Conservation (phyloP, 2,113 vertebrate genomes). For the Microcebus lehilahytsara region DNA sequence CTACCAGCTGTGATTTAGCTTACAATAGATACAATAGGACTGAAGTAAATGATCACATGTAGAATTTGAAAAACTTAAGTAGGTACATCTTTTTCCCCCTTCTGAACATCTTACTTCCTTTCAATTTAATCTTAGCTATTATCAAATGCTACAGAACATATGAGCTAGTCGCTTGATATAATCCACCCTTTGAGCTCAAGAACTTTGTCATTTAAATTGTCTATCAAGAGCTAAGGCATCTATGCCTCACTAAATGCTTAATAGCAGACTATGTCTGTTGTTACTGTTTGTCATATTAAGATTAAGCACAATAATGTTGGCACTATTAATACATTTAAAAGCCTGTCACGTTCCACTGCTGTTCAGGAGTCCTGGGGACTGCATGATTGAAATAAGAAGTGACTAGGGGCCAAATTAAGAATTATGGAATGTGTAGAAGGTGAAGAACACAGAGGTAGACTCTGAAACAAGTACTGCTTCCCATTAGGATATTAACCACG, state of each 20-base stretch:
- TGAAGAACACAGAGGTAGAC: background rate
- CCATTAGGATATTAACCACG: background rate
- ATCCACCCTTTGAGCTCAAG: slow-evolving; percentile 44
- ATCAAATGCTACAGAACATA: slow-evolving; percentile 40
- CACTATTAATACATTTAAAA: slow-evolving; percentile 73
- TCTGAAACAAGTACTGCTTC: background rate
- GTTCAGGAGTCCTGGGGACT: slow-evolving; percentile 33
- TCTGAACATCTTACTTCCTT: slow-evolving; percentile 40
- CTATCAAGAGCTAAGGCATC: slow-evolving; percentile 43
- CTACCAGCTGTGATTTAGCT: background rate
- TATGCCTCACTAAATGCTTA: slow-evolving; percentile 58
- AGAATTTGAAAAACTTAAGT: slow-evolving; percentile 47
- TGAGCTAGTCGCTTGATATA: slow-evolving; percentile 64
- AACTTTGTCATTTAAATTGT: slow-evolving; percentile 59
- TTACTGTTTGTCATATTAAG: slow-evolving; percentile 65
- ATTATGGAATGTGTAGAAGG: background rate
- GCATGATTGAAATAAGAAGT: slow-evolving; percentile 47
- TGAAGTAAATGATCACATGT: slow-evolving; percentile 50
- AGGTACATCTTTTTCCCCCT: slow-evolving; percentile 6
- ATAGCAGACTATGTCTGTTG: slow-evolving; percentile 64
- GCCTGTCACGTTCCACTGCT: slow-evolving; percentile 52
- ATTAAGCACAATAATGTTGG: slow-evolving; percentile 70
- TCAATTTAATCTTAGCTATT: slow-evolving; percentile 53
- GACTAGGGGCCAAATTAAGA: background rate
- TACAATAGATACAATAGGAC: background rate